Evolutionary conservation across 2,888 invertebrate species (phyloP).

Genomic region (Pristionchus fissidentatus): DNA sequence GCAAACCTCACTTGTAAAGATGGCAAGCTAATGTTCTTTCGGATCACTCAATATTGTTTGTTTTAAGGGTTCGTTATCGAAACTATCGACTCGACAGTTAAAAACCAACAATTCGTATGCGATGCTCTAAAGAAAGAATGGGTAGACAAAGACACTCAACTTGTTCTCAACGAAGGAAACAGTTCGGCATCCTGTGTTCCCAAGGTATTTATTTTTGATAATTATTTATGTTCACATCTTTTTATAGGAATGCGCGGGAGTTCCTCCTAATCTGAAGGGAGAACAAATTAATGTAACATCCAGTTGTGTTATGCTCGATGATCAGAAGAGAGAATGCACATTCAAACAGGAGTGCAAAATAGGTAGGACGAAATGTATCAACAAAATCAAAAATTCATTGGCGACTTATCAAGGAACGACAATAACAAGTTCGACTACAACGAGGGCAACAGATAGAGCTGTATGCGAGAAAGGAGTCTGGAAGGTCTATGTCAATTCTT

Average conservation of each 20-base stretch:
- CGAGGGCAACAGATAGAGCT: not conserved
- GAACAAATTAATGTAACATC: not conserved
- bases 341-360: constrained; percentile 5
- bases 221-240: not conserved
- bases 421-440: not conserved
- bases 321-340: not conserved
- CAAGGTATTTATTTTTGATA: not conserved
- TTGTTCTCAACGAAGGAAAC: not conserved
- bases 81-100: not conserved
- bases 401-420: not conserved
- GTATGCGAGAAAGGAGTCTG: not conserved
- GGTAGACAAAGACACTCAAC: not conserved
- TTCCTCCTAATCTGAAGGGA: not conserved
- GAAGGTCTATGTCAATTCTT: not conserved
- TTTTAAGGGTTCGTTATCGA: not conserved
- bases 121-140: not conserved
- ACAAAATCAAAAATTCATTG: not conserved
- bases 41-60: not conserved
- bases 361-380: no score
- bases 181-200: not conserved
- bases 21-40: not conserved
- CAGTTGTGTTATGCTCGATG: not conserved
- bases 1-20: not conserved
- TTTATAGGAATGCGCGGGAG: not conserved
- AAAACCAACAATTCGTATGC: not conserved